A percentile compares a stretch with the other conserved stretches of the same genome.
Conservation (phyloP, 2,888 invertebrate genomes). For the Adineta ricciae region DNA sequence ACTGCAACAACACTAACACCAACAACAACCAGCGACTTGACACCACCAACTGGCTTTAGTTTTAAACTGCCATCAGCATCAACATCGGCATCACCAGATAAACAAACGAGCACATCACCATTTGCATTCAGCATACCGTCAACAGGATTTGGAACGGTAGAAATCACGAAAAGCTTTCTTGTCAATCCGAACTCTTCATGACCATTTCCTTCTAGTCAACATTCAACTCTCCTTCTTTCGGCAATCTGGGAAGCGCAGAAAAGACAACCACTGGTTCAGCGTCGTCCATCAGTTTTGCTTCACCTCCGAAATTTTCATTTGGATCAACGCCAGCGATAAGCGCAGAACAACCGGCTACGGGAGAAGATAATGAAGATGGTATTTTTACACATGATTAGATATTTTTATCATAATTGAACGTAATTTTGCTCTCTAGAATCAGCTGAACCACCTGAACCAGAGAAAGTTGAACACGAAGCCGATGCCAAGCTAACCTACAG, state of each 20-base stretch:
- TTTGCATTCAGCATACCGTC: neutral
- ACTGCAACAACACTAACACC: no score
- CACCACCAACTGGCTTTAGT: neutral
- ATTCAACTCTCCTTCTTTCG: neutral
- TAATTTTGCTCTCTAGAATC: neutral
- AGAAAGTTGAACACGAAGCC: neutral
- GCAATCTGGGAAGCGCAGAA: neutral
- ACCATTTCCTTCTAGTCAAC: neutral
- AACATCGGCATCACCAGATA: neutral
- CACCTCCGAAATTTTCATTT: neutral
- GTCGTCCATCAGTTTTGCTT: neutral
- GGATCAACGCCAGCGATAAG: neutral
- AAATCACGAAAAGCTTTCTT: neutral
- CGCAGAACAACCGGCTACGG: neutral
- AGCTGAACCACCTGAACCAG: constrained; percentile 7
- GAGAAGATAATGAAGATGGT: neutral
- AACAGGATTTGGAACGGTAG: neutral
- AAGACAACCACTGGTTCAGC: neutral
- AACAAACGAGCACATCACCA: neutral
- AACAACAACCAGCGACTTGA: neutral
- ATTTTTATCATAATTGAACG: no score
- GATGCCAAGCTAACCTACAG: neutral
- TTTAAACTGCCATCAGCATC: neutral
- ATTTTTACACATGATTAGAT: neutral
- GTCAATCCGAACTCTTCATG: no score